These are phyloP conservation scores for Stegana nigrithorax DNA, from an alignment of 2,888 invertebrate genomes.

Conservation along the genomic window DNA sequence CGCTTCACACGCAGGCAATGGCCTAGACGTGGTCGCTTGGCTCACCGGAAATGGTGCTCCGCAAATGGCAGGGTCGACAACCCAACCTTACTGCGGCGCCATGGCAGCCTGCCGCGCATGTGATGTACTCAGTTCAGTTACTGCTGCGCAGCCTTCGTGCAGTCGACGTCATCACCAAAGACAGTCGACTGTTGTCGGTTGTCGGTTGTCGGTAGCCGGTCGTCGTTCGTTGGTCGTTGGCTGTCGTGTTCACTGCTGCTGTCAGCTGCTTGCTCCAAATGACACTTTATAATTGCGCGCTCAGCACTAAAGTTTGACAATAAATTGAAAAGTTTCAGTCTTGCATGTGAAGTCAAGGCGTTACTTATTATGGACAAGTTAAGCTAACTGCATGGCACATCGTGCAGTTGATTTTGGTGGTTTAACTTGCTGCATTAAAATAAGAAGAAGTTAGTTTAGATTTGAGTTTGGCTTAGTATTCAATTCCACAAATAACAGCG, in stretches of 20 bases:
- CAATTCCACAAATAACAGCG: too few relatives aligned
- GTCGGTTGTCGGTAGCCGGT: neutral
- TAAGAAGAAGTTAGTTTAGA: too few relatives aligned
- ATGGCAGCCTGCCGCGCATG: neutral
- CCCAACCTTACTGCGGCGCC: neutral
- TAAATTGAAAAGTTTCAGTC: conserved; percentile 62
- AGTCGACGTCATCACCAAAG: neutral
- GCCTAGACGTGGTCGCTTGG: conserved; percentile 6
- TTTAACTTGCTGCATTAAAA: too few relatives aligned
- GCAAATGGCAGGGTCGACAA: conserved; percentile 7
- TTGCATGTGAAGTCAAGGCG: conserved; percentile 48
- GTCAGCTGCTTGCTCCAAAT: conserved; percentile 44
- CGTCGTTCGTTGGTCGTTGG: neutral
- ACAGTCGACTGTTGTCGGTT: neutral
- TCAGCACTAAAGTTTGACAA: conserved; percentile 62
- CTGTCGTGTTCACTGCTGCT: neutral
- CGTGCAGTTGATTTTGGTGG: too few relatives aligned
- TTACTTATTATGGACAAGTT: conserved; percentile 58
- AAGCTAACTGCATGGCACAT: too few relatives aligned
- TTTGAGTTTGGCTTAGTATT: too few relatives aligned
- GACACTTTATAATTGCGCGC: conserved; percentile 64
- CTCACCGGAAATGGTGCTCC: conserved; percentile 30
- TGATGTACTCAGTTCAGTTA: neutral
- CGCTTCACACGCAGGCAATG: neutral
- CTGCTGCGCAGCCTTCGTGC: neutral